Percentiles rank a stretch among this genome's conserved stretches.
phyloP scores from a whole-genome alignment of 1,140 invertebrate genomes.

The Lepeophtheirus salmonis region DNA sequence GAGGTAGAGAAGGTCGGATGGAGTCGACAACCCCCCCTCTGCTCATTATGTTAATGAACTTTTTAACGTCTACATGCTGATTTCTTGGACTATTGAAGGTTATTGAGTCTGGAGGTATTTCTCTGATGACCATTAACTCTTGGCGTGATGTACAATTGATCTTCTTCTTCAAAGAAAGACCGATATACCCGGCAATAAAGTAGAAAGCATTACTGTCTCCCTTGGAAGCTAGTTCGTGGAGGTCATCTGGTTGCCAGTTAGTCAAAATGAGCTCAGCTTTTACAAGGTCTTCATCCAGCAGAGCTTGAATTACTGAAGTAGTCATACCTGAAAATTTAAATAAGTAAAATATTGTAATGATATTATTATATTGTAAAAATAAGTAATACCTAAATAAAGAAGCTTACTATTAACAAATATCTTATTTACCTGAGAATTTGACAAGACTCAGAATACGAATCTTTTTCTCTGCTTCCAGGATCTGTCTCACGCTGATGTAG shows the following conservation, averaged over 20 bases:
- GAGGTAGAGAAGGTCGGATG: not conserved
- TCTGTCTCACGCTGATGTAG: not conserved
- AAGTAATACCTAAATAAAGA: not conserved
- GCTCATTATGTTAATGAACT: not conserved
- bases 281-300: not conserved
- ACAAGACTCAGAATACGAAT: not conserved
- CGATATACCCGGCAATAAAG: not conserved
- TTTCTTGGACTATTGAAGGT: not conserved
- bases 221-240: not conserved
- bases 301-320: not conserved
- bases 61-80: not conserved
- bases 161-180: not conserved
- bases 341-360: no score
- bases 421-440: conserved; percentile 7
- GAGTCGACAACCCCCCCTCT: not conserved
- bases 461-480: conserved; percentile 10
- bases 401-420: not conserved
- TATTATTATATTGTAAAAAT: no score
- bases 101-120: not conserved
- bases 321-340: not conserved
- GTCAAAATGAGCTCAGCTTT: not conserved
- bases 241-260: not conserved
- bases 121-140: not conserved
- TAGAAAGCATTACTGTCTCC: not conserved
- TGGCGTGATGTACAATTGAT: not conserved